Evolutionary conservation across 2,113 vertebrate species (phyloP).

Genomic region (Mustela lutreola): DNA sequence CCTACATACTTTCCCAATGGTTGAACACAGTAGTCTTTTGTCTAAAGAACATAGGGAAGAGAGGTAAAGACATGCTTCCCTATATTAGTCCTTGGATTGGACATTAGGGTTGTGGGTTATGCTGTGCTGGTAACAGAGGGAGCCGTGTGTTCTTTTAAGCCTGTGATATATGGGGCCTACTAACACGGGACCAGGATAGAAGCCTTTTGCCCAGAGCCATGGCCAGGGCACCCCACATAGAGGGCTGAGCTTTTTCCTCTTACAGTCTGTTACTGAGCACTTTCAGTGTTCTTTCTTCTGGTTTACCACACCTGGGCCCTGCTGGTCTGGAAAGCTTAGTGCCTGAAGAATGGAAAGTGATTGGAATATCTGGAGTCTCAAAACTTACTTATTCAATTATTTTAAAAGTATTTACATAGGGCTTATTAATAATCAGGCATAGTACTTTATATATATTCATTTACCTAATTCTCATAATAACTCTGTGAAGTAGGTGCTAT

Average conservation of each 20-base stretch:
- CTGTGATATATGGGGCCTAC: not conserved
- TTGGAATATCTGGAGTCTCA: not conserved
- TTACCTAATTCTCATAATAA: not conserved
- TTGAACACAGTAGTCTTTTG: not conserved
- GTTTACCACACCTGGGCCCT: not conserved
- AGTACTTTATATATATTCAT: not conserved
- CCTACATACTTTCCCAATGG: not conserved
- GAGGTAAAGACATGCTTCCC: not conserved
- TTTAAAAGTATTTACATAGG: not conserved
- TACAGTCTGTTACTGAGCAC: not conserved
- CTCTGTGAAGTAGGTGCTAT: not conserved
- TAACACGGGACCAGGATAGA: no score
- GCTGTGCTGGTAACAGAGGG: not conserved
- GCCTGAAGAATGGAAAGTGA: not conserved
- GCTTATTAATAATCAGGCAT: not conserved
- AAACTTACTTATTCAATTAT: not conserved
- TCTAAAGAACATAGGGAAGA: not conserved
- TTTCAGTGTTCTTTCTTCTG: not conserved
- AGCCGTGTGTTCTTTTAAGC: not conserved
- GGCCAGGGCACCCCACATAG: not conserved
- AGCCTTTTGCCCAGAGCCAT: not conserved
- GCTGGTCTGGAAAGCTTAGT: not conserved
- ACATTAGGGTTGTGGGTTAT: not conserved
- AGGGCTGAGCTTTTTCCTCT: not conserved
- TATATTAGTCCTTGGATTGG: not conserved